phyloP scores from a whole-genome alignment of 2,888 invertebrate species.

The Agrochola lychnidis region DNA sequence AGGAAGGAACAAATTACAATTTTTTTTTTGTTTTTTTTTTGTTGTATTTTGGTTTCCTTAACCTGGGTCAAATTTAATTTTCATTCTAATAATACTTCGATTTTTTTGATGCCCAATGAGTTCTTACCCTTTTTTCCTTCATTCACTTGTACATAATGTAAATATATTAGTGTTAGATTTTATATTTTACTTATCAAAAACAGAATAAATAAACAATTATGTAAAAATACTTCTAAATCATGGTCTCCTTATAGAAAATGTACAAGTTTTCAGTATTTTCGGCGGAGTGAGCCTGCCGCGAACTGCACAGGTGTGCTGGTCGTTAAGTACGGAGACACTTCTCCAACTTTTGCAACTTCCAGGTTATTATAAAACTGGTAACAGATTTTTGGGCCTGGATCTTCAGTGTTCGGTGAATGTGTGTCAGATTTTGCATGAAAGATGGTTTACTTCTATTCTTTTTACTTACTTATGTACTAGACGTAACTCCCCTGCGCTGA shows the following conservation, averaged over 20 bases:
- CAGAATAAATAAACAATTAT: too few species aligned
- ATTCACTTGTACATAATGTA: too few species aligned
- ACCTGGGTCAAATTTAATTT: too few species aligned
- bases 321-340: slow-evolving; percentile 55
- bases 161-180: too few species aligned
- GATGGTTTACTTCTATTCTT: neutral
- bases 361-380: slow-evolving; percentile 38
- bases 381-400: slow-evolving; percentile 31
- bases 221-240: neutral
- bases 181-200: too few species aligned
- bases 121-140: too few species aligned
- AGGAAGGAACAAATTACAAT: too few species aligned
- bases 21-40: too few species aligned
- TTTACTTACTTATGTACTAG: neutral
- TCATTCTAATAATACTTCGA: too few species aligned
- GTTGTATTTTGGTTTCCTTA: too few species aligned
- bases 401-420: neutral
- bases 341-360: slow-evolving; percentile 42
- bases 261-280: slow-evolving; percentile 54
- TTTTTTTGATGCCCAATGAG: too few species aligned
- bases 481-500: too few species aligned
- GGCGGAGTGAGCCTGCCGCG: slow-evolving; percentile 28
- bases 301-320: slow-evolving; percentile 53
- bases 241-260: slow-evolving; percentile 42
- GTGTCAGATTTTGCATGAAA: neutral